Conservation (phyloP, 2,797 vertebrate genomes). For the Rhinogobio ventralis region DNA sequence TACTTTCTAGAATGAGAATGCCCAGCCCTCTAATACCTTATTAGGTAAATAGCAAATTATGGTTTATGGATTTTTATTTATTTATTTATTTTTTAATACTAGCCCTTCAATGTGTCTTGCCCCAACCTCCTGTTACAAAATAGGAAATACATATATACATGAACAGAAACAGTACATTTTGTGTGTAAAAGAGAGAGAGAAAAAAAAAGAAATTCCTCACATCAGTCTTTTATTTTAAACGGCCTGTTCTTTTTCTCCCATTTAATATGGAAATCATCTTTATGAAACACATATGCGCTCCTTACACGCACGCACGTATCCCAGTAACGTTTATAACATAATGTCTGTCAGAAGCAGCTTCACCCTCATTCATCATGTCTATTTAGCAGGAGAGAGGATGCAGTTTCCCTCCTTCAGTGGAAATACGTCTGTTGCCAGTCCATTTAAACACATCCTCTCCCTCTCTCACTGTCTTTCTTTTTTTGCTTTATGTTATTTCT, state of each 20-base stretch:
- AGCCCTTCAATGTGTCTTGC: not conserved
- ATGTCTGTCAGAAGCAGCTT: conserved; percentile 56
- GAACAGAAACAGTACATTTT: not conserved
- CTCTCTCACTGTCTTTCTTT: conserved; percentile 14
- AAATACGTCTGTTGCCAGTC: conserved; percentile 51
- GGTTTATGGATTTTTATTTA: not conserved
- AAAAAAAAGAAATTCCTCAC: not conserved
- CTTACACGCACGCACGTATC: not conserved
- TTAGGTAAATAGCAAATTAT: not conserved
- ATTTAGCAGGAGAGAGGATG: conserved; percentile 35
- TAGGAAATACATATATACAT: not conserved
- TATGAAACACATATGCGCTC: conserved; percentile 51
- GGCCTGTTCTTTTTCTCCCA: conserved; percentile 28
- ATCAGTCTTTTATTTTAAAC: conserved; percentile 26
- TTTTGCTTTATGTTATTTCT: conserved; percentile 17
- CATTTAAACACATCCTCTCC: conserved; percentile 45
- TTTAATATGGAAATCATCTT: conserved; percentile 48
- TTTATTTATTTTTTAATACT: not conserved
- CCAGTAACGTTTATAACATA: conserved; percentile 12
- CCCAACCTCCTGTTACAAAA: not conserved
- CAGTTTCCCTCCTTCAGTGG: conserved; percentile 14
- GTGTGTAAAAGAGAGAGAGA: not conserved
- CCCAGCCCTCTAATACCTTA: not conserved
- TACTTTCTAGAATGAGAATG: not conserved
- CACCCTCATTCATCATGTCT: conserved; percentile 47